Evolutionary conservation across 2,797 vertebrate genomes (phyloP).

Genomic region (Coendou prehensilis): DNA sequence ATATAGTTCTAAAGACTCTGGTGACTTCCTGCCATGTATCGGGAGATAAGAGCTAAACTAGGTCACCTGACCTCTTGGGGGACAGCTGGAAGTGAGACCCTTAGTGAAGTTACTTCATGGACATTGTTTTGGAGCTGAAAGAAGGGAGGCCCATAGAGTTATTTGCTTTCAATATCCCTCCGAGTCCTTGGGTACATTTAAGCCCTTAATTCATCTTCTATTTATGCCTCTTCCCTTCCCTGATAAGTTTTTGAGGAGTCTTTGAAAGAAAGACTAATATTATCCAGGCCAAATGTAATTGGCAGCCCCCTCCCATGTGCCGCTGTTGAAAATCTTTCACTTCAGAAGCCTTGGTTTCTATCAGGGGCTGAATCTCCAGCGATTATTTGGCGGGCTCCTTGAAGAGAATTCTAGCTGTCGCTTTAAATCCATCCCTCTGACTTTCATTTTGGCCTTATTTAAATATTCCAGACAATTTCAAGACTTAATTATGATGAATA

Average conservation of each 20-base stretch:
- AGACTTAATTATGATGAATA: constrained; percentile 90
- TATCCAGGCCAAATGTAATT: constrained; percentile 71
- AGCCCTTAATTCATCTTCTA: constrained; percentile 79
- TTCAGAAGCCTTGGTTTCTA: constrained; percentile 51
- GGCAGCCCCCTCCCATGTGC: constrained; percentile 31
- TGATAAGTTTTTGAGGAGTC: constrained; percentile 73
- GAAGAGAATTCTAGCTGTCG: constrained; percentile 77
- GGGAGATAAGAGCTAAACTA: constrained; percentile 53
- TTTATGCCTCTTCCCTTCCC: constrained; percentile 68
- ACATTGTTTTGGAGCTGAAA: constrained; percentile 73
- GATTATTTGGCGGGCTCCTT: constrained; percentile 74
- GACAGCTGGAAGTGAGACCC: constrained; percentile 44
- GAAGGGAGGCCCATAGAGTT: background rate
- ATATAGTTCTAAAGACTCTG: constrained; percentile 37
- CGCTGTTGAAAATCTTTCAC: constrained; percentile 40
- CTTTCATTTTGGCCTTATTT: constrained; percentile 88
- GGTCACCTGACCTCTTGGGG: background rate
- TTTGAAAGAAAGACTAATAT: constrained; percentile 84
- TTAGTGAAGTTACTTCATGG: background rate
- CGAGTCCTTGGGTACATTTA: constrained; percentile 71
- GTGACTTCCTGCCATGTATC: background rate
- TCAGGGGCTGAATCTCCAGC: constrained; percentile 64
- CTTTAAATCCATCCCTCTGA: constrained; percentile 85
- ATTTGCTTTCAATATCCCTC: constrained; percentile 76
- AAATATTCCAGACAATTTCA: constrained; percentile 89